Percentiles rank a stretch among this genome's conserved stretches.
phyloP scores from a whole-genome alignment of 1,140 invertebrate genomes.

The Drosophila subobscura region DNA sequence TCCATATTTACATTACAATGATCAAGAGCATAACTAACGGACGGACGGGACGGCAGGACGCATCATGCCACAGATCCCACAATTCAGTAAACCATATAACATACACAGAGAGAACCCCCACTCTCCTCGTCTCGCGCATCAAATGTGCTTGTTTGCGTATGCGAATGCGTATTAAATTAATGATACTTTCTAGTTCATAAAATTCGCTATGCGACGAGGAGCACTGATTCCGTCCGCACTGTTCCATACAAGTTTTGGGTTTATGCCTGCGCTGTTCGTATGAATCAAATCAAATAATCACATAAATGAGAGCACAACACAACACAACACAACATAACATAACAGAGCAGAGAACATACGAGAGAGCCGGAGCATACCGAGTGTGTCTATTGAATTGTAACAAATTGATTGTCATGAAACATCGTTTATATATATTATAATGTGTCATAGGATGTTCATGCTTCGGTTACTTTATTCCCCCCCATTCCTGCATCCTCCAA shows the following conservation, averaged over 20 bases:
- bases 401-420: conserved; percentile 82
- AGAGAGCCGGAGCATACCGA: conserved; percentile 13
- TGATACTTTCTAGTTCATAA: conserved; percentile 83
- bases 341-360: conserved; percentile 58
- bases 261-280: conserved; percentile 34
- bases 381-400: conserved; percentile 80
- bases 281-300: conserved; percentile 81
- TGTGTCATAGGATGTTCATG: conserved; percentile 78
- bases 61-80: conserved; percentile 10
- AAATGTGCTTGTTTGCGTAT: conserved; percentile 55
- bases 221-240: too few species aligned
- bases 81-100: neutral
- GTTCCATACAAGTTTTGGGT: neutral
- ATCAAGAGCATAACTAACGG: conserved; percentile 73
- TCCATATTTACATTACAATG: conserved; percentile 78
- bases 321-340: conserved; percentile 56
- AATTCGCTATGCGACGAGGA: conserved; percentile 62
- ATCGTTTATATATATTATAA: conserved; percentile 81
- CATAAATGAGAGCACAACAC: conserved; percentile 75
- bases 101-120: neutral
- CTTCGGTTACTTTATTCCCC: conserved; percentile 53
- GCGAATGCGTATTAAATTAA: conserved; percentile 82
- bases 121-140: conserved; percentile 7
- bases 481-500: conserved; percentile 31
- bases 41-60: neutral